phyloP scores from a whole-genome alignment of 2,888 invertebrate genomes.

The Trachelus troglodyta region DNA sequence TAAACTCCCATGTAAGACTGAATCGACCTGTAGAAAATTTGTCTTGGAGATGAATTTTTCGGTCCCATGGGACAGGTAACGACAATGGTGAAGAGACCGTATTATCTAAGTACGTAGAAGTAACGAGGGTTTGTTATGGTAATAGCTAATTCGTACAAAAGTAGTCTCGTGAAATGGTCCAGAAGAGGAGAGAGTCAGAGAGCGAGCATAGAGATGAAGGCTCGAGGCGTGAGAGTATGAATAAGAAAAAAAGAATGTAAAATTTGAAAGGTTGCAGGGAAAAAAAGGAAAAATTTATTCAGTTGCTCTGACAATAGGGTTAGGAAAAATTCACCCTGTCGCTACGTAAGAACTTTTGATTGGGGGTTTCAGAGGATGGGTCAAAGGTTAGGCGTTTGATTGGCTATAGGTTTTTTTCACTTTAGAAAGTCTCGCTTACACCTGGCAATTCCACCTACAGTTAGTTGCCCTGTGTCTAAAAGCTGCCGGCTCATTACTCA shows the following conservation, averaged over 20 bases:
- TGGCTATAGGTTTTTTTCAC: background rate
- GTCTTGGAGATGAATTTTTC: background rate
- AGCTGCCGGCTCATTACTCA: background rate
- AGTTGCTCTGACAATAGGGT: no score
- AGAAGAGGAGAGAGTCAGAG: background rate
- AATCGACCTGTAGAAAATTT: background rate
- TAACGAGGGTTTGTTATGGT: conserved; percentile 28
- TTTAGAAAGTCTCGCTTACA: background rate
- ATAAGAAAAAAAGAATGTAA: background rate
- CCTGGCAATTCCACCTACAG: background rate
- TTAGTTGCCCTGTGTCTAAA: background rate
- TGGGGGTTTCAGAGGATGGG: background rate
- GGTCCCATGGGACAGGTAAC: background rate
- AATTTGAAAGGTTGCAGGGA: background rate
- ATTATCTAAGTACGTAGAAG: conserved; percentile 20
- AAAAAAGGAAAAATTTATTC: background rate
- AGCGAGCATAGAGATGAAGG: background rate
- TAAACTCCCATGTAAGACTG: background rate
- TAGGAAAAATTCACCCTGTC: background rate
- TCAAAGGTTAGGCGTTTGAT: background rate
- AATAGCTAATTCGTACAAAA: conserved; percentile 15
- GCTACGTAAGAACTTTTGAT: background rate
- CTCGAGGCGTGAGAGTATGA: background rate
- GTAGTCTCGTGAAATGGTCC: background rate
- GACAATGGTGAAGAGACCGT: conserved; percentile 5